These are phyloP conservation scores for Cactoblastis cactorum DNA, from an alignment of 2,888 invertebrate genomes.

Conservation along the genomic window DNA sequence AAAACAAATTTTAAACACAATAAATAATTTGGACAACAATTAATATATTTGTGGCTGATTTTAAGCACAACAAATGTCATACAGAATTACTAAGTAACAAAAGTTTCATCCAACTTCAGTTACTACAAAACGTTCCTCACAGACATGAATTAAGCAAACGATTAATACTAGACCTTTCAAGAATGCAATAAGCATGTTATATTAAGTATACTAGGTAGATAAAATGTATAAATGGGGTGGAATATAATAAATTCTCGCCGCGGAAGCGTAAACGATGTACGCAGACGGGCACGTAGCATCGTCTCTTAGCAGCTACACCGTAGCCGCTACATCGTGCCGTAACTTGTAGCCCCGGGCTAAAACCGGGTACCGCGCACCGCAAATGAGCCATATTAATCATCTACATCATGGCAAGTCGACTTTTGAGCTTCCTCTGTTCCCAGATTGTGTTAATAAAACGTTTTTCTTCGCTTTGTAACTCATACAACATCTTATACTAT, in stretches of 20 bases:
- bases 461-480: not conserved
- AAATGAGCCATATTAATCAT: conserved; percentile 79
- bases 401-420: conserved; percentile 69
- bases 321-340: conserved; percentile 31
- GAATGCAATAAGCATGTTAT: conserved; percentile 32
- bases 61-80: no score
- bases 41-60: no score
- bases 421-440: conserved; percentile 63
- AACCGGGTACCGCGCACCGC: conserved; percentile 50
- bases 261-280: conserved; percentile 76
- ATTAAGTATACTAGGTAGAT: conserved; percentile 69
- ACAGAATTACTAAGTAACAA: no score
- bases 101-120: no score
- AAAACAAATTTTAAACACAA: no score
- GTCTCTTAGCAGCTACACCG: conserved; percentile 37
- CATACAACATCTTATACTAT: no score
- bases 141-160: no score
- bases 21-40: no score
- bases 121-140: no score
- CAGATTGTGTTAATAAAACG: conserved; percentile 59
- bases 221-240: conserved; percentile 72
- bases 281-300: conserved; percentile 68
- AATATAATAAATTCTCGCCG: conserved; percentile 72
- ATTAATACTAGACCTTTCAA: conserved; percentile 16
- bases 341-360: conserved; percentile 39